Percentiles rank a stretch among this genome's conserved stretches.
Evolutionary conservation across 2,797 vertebrate species (phyloP).

Genomic region (Crypturellus tataupa): DNA sequence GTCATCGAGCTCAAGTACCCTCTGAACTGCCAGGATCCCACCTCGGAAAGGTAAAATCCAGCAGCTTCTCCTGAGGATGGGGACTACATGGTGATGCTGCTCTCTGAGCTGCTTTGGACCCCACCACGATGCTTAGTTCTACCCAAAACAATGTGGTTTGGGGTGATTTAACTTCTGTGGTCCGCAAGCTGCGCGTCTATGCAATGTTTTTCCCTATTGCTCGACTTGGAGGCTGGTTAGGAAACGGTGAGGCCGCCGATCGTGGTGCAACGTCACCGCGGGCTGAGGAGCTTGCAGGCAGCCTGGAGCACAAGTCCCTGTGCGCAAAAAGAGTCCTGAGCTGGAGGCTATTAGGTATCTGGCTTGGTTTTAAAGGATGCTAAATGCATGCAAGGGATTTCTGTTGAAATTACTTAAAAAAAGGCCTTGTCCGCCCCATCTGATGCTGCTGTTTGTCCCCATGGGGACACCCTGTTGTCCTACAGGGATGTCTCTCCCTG

Average conservation of each 20-base stretch:
- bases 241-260: neutral
- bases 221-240: neutral
- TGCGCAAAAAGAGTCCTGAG: neutral
- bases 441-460: accelerated
- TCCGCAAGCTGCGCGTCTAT: accelerated
- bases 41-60: constrained; percentile 85
- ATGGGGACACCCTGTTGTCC: accelerated
- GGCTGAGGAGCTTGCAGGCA: neutral
- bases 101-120: neutral
- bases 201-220: neutral
- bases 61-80: accelerated
- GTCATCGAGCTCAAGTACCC: constrained; percentile 92
- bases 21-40: constrained; percentile 93
- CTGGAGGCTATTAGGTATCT: accelerated
- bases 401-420: neutral
- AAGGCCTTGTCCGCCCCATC: neutral
- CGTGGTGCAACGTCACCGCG: accelerated
- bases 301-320: accelerated
- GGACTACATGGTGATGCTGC: accelerated
- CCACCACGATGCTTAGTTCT: too few relatives aligned
- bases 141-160: neutral
- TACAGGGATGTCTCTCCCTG: neutral
- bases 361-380: neutral
- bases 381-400: neutral
- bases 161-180: accelerated